Evolutionary conservation across 2,113 vertebrate species (phyloP).

Genomic region (Pomatorhinus ruficollis): DNA sequence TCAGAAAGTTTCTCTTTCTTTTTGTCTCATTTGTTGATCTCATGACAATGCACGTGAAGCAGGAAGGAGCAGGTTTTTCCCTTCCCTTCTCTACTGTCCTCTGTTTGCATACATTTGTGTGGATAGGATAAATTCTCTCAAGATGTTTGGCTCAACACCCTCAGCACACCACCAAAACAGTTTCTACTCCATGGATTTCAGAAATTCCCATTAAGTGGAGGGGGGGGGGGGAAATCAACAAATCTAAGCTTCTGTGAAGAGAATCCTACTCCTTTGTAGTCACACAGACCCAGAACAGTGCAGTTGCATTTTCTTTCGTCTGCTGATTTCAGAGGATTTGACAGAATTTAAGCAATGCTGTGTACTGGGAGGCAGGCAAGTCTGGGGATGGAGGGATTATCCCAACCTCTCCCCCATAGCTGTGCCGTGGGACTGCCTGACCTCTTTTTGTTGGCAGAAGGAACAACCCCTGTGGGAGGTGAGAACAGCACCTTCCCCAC

Average conservation of each 20-base stretch:
- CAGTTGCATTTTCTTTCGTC: not conserved
- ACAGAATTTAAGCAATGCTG: accelerated
- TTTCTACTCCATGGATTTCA: not conserved
- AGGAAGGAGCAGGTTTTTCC: not conserved
- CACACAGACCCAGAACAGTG: not conserved
- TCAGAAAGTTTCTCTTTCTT: not conserved
- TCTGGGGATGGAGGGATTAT: not conserved
- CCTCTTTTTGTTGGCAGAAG: not conserved
- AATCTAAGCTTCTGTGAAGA: not conserved
- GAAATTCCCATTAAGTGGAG: not conserved
- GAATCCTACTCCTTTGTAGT: not conserved
- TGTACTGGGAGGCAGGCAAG: not conserved
- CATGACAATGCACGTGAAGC: accelerated
- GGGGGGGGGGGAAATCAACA: not conserved
- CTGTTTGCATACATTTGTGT: not conserved
- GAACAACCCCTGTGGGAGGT: not conserved
- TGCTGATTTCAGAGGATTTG: not conserved
- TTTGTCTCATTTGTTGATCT: not conserved
- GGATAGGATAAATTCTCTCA: not conserved
- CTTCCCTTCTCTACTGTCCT: not conserved
- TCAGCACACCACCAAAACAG: not conserved
- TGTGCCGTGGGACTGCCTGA: not conserved
- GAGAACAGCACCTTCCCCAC: not conserved
- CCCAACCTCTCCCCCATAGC: not conserved
- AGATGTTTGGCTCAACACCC: not conserved